phyloP scores from a whole-genome alignment of 2,113 vertebrate species.

The Ammodytes dubius region DNA sequence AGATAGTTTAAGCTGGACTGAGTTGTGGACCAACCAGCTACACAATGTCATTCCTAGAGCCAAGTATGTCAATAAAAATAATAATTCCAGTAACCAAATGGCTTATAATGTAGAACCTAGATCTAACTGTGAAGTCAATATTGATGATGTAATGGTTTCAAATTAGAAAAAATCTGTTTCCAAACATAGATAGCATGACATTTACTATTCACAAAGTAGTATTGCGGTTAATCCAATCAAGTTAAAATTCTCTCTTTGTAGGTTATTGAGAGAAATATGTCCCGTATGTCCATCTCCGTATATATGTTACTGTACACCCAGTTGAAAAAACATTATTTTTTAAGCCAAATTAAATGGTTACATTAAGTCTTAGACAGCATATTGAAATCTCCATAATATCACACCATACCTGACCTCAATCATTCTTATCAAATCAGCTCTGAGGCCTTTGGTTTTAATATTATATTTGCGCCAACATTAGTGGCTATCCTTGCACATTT shows the following conservation, averaged over 20 bases:
- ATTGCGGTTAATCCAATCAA: background rate
- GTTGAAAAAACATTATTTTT: background rate
- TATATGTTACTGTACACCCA: background rate
- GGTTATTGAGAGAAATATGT: background rate
- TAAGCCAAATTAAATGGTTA: background rate
- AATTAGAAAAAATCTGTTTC: background rate
- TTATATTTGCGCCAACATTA: constrained; percentile 23
- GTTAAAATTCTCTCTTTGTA: background rate
- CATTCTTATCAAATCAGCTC: background rate
- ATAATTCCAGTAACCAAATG: too few species aligned
- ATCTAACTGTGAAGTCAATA: too few species aligned
- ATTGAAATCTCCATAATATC: background rate
- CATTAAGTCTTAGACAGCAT: background rate
- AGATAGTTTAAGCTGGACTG: too few species aligned
- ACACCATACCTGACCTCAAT: background rate
- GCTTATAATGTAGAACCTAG: too few species aligned
- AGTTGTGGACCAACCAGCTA: background rate
- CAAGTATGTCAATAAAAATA: too few species aligned
- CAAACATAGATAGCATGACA: background rate
- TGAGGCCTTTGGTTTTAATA: constrained; percentile 1
- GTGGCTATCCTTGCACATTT: background rate
- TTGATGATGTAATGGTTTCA: too few species aligned
- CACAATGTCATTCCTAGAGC: too few species aligned
- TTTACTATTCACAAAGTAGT: background rate
- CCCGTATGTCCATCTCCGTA: too few species aligned